A percentile compares a stretch with the other conserved stretches of the same genome.
Evolutionary conservation across 2,113 vertebrate species (phyloP).

Genomic region (Leucoraja erinaceus): DNA sequence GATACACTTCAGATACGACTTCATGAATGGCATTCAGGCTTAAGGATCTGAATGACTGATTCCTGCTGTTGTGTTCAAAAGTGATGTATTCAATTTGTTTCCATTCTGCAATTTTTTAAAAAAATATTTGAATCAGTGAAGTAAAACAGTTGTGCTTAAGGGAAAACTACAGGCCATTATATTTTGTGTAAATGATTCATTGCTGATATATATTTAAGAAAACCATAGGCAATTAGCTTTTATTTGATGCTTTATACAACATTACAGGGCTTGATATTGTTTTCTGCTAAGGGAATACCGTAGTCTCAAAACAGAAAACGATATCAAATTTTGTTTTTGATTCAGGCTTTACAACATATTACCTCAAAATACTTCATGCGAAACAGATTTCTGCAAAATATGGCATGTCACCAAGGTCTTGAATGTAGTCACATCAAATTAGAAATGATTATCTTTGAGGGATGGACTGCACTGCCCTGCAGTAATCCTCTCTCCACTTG

Average conservation of each 20-base stretch:
- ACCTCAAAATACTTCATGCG: not conserved
- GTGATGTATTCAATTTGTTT: not conserved
- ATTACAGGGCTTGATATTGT: slow-evolving; percentile 4
- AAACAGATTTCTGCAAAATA: slow-evolving; percentile 16
- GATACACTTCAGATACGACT: not conserved
- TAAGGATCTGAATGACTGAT: not conserved
- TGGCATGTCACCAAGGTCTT: slow-evolving; percentile 11
- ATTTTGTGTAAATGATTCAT: not conserved
- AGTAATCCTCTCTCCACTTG: not conserved
- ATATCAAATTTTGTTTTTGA: not conserved
- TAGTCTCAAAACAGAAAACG: too few relatives aligned
- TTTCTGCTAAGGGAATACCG: not conserved
- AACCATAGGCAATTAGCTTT: not conserved
- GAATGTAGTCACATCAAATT: slow-evolving; percentile 29
- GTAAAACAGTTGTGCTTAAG: not conserved
- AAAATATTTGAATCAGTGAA: not conserved
- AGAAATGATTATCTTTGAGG: slow-evolving; percentile 15
- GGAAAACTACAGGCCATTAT: not conserved
- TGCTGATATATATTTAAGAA: not conserved
- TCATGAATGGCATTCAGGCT: not conserved
- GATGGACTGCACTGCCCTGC: slow-evolving; percentile 12
- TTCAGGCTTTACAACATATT: not conserved
- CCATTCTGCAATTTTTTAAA: not conserved
- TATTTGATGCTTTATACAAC: not conserved
- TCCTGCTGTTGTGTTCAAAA: not conserved